Evolutionary conservation across 2,113 vertebrate species (phyloP).

Genomic region (Callipepla squamata): DNA sequence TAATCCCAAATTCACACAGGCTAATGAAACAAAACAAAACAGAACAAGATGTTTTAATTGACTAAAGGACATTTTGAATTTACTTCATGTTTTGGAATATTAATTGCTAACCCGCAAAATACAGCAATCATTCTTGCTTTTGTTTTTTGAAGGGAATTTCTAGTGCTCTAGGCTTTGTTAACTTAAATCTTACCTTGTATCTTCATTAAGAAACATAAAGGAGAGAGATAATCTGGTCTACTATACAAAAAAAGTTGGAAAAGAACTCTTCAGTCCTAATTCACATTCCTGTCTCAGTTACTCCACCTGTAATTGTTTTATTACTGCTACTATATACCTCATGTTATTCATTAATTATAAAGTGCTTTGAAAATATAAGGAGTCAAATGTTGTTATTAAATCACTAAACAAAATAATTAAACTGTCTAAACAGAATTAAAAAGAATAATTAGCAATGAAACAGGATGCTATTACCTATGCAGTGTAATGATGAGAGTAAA

Average conservation of each 20-base stretch:
- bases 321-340: not conserved
- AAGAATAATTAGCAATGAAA: slow-evolving; percentile 66
- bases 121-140: not conserved
- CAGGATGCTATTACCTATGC: slow-evolving; percentile 35
- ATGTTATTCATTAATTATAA: slow-evolving; percentile 23
- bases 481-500: slow-evolving; percentile 27
- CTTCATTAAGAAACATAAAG: not conserved
- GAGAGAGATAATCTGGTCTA: not conserved
- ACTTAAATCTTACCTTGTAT: not conserved
- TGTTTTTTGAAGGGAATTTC: not conserved
- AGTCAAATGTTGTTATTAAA: slow-evolving; percentile 56
- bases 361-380: slow-evolving; percentile 29
- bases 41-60: not conserved
- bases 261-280: not conserved
- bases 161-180: not conserved
- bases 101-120: not conserved
- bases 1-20: not conserved
- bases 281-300: not conserved
- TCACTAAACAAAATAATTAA: slow-evolving; percentile 68
- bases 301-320: not conserved
- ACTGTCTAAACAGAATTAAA: slow-evolving; percentile 58
- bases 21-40: not conserved
- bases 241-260: not conserved
- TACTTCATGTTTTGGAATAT: not conserved
- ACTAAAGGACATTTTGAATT: not conserved